phyloP scores from a whole-genome alignment of 2,113 vertebrate species.

The Macrotus californicus region DNA sequence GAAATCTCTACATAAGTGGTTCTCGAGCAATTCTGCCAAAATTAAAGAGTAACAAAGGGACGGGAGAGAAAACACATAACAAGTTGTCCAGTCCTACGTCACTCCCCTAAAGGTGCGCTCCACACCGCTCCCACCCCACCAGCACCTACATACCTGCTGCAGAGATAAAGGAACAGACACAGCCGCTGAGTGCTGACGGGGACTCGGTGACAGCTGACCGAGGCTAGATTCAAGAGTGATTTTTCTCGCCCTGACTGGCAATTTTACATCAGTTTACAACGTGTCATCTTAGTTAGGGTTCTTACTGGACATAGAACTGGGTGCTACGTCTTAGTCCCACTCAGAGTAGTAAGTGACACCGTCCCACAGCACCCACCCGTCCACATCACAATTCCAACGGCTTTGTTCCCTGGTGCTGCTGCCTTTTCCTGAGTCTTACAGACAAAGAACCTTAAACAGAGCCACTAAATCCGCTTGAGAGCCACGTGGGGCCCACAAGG shows the following conservation, averaged over 20 bases:
- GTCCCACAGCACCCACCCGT: not conserved
- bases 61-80: not conserved
- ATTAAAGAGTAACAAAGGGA: not conserved
- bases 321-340: not conserved
- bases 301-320: not conserved
- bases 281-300: not conserved
- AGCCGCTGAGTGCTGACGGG: not conserved
- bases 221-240: not conserved
- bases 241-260: not conserved
- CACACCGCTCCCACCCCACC: not conserved
- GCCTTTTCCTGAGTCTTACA: not conserved
- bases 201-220: not conserved
- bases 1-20: not conserved
- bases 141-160: not conserved
- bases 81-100: not conserved
- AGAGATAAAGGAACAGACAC: not conserved
- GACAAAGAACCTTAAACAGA: not conserved
- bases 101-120: not conserved
- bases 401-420: not conserved
- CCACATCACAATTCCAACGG: not conserved
- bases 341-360: not conserved
- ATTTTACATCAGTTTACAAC: not conserved
- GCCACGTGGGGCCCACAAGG: not conserved
- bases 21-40: not conserved
- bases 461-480: not conserved